Base-by-base conservation (phyloP, 2,888 invertebrate genomes). In the Plebejus argus region DNA sequence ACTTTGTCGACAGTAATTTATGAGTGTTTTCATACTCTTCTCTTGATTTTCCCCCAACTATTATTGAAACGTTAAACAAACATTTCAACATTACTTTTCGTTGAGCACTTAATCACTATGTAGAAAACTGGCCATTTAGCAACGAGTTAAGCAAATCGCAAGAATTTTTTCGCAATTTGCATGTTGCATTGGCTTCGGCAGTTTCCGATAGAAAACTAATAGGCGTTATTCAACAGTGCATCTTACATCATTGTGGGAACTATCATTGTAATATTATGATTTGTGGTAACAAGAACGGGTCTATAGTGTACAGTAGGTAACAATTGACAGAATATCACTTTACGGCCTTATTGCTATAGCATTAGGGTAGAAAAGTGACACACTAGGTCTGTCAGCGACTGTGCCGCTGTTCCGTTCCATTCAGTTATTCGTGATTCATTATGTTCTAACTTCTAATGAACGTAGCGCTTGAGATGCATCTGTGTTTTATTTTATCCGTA, bases 181-280 rank as follows among this genome's bases (percentile, higher is more conserved):
- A 71, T 20, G 39, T 74, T 45, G 49, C 23, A 53, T 74, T 74
- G 74, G 49, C 18, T 74, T 74, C 53, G 53, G 15, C 49, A 39
- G 53, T 77, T 71, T 71, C 77, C 56, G 56, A 56, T 72, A 61
- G 70, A 66, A 66, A 70, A 77, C 39, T 53, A 72, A 87, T 85
- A 84, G 82, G 79, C 81, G 84, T 87, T 90, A 90, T 90, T 85
- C 83, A 90, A 89, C 85, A 80, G 81, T 81, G 82, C 83, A 87
- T 88, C 85, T 88, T 89, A 87, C 88, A 87, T 88, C 84, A 86
- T 86, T 88, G 89, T 90, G 89, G 86, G 89, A 91, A 91, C 78
- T 82, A 81, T 79, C 80, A 78, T 77, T 79, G 79, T 80, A 79
- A 76, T 79, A 79, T 76, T 79, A 76, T 75, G 83, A 84, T 85